Evolutionary conservation across 2,113 vertebrate genomes (phyloP), one percentile per base, ranked within the genome.

Genomic region (Prionailurus bengalensis): DNA sequence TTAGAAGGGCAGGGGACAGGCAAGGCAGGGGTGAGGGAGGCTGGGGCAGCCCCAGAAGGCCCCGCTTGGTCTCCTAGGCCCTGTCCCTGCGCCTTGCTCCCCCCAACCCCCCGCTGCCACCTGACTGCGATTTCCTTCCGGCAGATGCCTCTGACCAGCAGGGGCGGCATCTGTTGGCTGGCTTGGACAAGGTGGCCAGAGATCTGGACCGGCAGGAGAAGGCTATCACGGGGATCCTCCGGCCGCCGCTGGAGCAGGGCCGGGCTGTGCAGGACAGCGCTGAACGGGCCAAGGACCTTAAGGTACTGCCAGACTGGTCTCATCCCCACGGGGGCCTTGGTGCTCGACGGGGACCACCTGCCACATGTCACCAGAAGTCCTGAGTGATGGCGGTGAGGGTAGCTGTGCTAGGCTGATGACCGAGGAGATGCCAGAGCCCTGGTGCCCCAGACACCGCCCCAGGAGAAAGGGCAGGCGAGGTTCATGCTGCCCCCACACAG

Each of bases 151-250:
- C 95, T 5, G 99, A 99, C 81, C 98, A 99, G 89, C 99, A 99
- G 96, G 99, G 99, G 2, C 99, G 99, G 17, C 99, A 99, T 98
- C 98, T 99, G 95, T 99, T 99, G 98, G 99, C 99, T 0, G 98
- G 99, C 68, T 98, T 99, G 98, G 99, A 99, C 96, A 99, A 99
- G 93, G 99, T 99, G 19, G 97, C 98, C 96, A 99, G 98, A 0
- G 99, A 99, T 97, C 98, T 99, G 96, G 99, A 99, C 95, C 99
- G 99, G 97, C 99, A 99, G 98, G 99, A 99, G 98, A 99, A 99
- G 85, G 99, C 99, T 27, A 99, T 99, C 98, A 99, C 99, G 0
- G 93, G 98, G 12, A 98, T 99, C 95, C 98, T 99, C 21, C 99
- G 99, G 4, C 99, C 99, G 0, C 99, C 99, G 0, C 99, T 99